phyloP scores from a whole-genome alignment of 2,888 invertebrate genomes.

The Andrena marginata region DNA sequence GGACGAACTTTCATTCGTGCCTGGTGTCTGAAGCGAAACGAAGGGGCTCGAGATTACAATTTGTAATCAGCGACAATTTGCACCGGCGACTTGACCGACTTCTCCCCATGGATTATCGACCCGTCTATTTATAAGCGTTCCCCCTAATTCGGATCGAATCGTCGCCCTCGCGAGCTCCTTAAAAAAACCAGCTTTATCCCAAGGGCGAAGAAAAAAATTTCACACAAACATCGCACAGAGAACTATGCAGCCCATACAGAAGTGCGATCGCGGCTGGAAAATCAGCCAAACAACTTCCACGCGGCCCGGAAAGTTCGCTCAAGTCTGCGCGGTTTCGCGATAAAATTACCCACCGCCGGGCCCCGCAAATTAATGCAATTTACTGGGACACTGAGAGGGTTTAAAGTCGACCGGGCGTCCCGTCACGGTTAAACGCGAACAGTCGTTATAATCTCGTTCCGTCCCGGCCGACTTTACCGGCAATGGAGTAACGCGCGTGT shows the following conservation, averaged over 20 bases:
- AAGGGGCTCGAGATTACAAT: slow-evolving; percentile 50
- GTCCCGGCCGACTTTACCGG: slow-evolving; percentile 7
- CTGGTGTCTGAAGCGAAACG: slow-evolving; percentile 21
- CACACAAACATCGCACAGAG: not conserved
- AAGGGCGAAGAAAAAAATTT: too few species aligned
- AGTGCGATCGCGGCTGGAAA: not conserved
- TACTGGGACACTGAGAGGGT: slow-evolving; percentile 4
- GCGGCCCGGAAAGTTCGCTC: not conserved
- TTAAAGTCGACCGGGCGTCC: slow-evolving; percentile 3
- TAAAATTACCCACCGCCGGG: slow-evolving; percentile 1
- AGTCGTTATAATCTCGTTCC: slow-evolving; percentile 41
- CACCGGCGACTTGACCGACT: slow-evolving; percentile 52
- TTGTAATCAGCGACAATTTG: slow-evolving; percentile 54
- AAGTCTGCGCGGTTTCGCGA: not conserved
- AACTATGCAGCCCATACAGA: not conserved
- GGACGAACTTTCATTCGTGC: slow-evolving; percentile 34
- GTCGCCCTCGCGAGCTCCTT: not conserved
- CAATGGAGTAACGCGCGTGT: slow-evolving; percentile 5
- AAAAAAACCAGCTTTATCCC: too few species aligned
- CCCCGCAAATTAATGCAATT: slow-evolving; percentile 40
- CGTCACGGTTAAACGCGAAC: slow-evolving; percentile 27
- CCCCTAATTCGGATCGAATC: slow-evolving; percentile 35
- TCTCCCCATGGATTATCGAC: slow-evolving; percentile 42
- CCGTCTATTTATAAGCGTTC: slow-evolving; percentile 54
- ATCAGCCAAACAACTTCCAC: not conserved